These are phyloP conservation scores for Cheirogaleus major DNA, from an alignment of 2,797 vertebrate genomes.

Conservation along the genomic window DNA sequence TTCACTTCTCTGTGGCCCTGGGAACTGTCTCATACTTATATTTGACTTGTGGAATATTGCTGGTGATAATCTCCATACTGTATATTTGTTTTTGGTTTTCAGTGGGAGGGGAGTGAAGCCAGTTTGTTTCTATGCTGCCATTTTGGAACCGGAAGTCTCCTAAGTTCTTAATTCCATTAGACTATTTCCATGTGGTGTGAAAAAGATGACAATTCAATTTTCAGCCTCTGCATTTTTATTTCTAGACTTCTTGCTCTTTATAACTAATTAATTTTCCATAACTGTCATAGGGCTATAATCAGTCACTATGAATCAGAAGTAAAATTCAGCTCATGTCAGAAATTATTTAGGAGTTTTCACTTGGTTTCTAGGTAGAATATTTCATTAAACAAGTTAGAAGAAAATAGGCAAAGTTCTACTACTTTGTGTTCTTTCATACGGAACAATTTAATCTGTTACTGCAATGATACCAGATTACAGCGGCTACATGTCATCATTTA, in stretches of 20 bases:
- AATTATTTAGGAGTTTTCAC: slow-evolving; percentile 73
- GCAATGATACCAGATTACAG: slow-evolving; percentile 46
- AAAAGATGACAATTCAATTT: slow-evolving; percentile 56
- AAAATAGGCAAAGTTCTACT: slow-evolving; percentile 53
- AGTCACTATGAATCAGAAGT: slow-evolving; percentile 81
- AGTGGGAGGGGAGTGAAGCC: background rate
- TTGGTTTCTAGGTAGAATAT: slow-evolving; percentile 65
- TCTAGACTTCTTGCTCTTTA: slow-evolving; percentile 79
- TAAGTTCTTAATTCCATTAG: slow-evolving; percentile 51
- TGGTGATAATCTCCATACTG: background rate
- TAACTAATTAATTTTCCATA: slow-evolving; percentile 80
- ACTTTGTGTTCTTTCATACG: slow-evolving; percentile 47
- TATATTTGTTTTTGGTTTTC: background rate
- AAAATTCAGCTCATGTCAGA: slow-evolving; percentile 79
- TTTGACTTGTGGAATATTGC: background rate
- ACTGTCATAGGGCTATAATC: slow-evolving; percentile 74
- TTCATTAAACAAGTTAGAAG: slow-evolving; percentile 66
- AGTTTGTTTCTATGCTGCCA: background rate
- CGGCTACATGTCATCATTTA: background rate
- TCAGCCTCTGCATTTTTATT: slow-evolving; percentile 75
- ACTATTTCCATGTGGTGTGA: slow-evolving; percentile 51
- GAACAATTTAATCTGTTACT: slow-evolving; percentile 28
- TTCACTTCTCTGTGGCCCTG: background rate
- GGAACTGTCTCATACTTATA: background rate
- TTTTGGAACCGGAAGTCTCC: background rate